These are phyloP conservation scores for Rhinolophus ferrumequinum DNA, from an alignment of 2,113 vertebrate species.

Conservation along the genomic window DNA sequence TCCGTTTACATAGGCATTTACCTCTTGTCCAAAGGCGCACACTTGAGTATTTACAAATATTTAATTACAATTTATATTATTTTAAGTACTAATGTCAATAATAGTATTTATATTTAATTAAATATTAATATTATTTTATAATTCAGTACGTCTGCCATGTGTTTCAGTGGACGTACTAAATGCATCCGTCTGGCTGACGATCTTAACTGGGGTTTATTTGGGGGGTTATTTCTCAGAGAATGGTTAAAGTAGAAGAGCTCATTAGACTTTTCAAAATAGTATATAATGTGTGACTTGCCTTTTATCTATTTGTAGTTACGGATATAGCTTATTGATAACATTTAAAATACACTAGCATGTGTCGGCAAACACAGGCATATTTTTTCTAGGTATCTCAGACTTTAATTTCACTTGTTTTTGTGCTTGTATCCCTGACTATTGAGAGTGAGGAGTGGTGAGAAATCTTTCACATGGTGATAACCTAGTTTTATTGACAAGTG, in stretches of 20 bases:
- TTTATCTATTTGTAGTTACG: conserved; percentile 40
- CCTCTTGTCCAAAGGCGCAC: no score
- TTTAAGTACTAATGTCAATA: no score
- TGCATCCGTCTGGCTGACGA: no score
- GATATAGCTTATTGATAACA: conserved; percentile 13
- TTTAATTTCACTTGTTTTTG: conserved; percentile 27
- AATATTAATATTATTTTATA: no score
- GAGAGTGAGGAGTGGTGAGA: not conserved
- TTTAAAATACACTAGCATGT: conserved; percentile 3
- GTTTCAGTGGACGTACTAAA: no score
- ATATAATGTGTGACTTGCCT: not conserved
- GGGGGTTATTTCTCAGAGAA: not conserved
- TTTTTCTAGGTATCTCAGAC: not conserved
- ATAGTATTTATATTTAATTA: no score
- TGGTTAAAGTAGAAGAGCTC: conserved; percentile 2
- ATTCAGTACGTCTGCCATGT: no score
- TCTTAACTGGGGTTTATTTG: no score
- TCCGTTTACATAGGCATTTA: no score
- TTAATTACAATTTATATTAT: no score
- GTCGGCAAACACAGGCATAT: not conserved
- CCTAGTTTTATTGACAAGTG: conserved; percentile 37
- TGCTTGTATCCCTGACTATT: not conserved
- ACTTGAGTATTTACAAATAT: no score
- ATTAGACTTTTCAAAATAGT: conserved; percentile 22
- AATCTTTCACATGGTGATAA: conserved; percentile 20